Conservation (phyloP, 30 jellyfish, hydroid and myxozoan genomes). For the Clytia hemisphaerica region DNA sequence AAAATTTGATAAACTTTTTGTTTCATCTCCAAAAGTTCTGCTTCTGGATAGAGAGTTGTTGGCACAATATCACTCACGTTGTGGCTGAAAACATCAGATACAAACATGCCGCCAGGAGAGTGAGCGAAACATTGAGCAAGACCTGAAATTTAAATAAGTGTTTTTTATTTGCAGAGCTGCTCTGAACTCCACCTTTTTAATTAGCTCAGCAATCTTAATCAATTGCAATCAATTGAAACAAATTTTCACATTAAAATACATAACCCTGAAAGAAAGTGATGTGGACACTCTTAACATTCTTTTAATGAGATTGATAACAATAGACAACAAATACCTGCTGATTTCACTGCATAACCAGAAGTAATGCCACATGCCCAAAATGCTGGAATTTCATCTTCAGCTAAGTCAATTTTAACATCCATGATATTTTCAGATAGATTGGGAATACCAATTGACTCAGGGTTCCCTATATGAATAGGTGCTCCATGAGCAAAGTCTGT, state of each 20-base stretch:
- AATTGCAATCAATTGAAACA: background rate
- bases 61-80: conserved; percentile 33
- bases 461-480: conserved; percentile 86
- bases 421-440: conserved; percentile 7
- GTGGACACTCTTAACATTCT: too few species aligned
- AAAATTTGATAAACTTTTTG: background rate
- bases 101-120: conserved; percentile 72
- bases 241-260: too few species aligned
- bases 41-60: conserved; percentile 47
- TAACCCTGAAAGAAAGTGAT: too few species aligned
- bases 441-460: conserved; percentile 60
- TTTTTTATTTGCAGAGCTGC: too few species aligned
- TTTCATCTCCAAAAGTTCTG: conserved; percentile 10
- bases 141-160: conserved; percentile 27
- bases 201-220: too few species aligned
- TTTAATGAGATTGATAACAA: too few species aligned
- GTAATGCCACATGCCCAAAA: conserved; percentile 97
- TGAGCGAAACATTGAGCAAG: conserved; percentile 69
- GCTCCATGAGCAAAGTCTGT: conserved; percentile 89
- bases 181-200: too few species aligned
- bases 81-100: conserved; percentile 44
- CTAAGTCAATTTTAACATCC: conserved; percentile 41
- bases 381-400: conserved; percentile 78
- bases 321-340: conserved; percentile 79
- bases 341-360: conserved; percentile 52